Evolutionary conservation across 2,797 vertebrate species (phyloP), one percentile per base, ranked within the genome.

Genomic region (Anomalospiza imberbis): DNA sequence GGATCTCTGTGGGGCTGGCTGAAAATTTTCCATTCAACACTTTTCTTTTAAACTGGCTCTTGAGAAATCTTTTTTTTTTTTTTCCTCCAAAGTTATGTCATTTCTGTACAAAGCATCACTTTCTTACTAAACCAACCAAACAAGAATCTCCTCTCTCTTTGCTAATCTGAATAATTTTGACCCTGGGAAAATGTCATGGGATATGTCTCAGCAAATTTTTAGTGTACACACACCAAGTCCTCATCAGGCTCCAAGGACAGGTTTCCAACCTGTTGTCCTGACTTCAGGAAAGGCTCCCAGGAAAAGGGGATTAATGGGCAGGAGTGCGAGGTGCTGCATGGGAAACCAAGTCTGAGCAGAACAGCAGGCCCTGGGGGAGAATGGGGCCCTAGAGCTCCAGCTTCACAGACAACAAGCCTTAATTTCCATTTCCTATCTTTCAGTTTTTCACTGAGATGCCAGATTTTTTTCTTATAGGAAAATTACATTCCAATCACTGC

Each of bases 101-200:
- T 50, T 91, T 89, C 84, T 93, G 71, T 72, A 72, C 68, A 92
- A 91, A 96, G 82, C 11, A 2, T 58, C 57, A 74, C 38, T 45
- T 85, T 94, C 83, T 94, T 71, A 82, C 68, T 76, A 67, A 96
- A 94, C 91, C 67, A 68, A 91, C 80, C 77, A 87, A 93, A 87
- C 93, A 53, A 95, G 94, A 94, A 94, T 82, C 80, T 85, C 90
- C 57, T 95, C 83, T 88, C 60, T 73, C 88, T 79, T 66, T 73
- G 58, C 28, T 93, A 88, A 84, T 87, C 68, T 65, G 70, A 79
- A 48, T 82, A 89, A 91, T 71, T 94, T 90, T 61, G 63, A 87
- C 68, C 67, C 85, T 94, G 94, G 83, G 95, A 93, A 95, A 95
- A 85, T 81, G 55, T 88, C 62, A 81, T 45, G 55, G 89, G 79